phyloP scores from a whole-genome alignment of 37 sponge, comb jelly and placozoan species.

The Cladorhizidae sp. region DNA sequence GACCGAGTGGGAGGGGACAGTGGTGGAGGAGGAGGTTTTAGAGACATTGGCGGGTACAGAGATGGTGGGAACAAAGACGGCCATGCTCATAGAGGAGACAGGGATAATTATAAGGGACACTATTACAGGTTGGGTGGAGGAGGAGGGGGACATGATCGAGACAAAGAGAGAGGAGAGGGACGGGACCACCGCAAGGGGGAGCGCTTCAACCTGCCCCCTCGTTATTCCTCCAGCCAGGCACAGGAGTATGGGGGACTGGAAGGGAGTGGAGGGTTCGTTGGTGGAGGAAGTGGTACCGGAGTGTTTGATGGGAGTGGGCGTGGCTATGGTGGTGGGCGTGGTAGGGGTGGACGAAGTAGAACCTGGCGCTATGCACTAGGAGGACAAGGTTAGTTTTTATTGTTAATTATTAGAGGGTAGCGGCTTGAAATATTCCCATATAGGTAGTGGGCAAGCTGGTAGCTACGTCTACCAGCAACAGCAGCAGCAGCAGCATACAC shows the following conservation, averaged over 20 bases:
- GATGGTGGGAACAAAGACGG: slow-evolving; percentile 12
- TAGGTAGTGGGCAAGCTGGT: background rate
- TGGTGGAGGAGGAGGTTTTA: slow-evolving; percentile 12
- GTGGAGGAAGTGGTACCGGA: background rate
- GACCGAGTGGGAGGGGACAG: slow-evolving; percentile 14
- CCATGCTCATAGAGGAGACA: slow-evolving; percentile 3
- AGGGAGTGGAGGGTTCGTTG: background rate
- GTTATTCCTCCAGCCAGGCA: slow-evolving; percentile 8
- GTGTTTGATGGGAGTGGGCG: slow-evolving; percentile 16
- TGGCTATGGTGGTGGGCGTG: slow-evolving; percentile 25
- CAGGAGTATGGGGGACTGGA: slow-evolving; percentile 12
- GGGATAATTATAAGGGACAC: slow-evolving; percentile 14
- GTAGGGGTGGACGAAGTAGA: slow-evolving; percentile 36
- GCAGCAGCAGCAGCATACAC: slow-evolving; percentile 20
- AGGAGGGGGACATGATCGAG: slow-evolving; percentile 18
- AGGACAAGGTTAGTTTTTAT: background rate
- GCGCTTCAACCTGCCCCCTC: slow-evolving; percentile 39
- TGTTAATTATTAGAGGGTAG: background rate
- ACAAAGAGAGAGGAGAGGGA: slow-evolving; percentile 13
- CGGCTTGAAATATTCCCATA: too few species aligned
- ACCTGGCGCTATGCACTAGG: slow-evolving; percentile 23
- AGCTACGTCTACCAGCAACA: slow-evolving; percentile 11
- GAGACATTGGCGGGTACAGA: background rate
- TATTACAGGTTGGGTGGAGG: background rate
- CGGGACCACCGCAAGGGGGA: slow-evolving; percentile 20